Evolutionary conservation across 2,888 invertebrate species (phyloP).

Genomic region (Dorcus hopei): DNA sequence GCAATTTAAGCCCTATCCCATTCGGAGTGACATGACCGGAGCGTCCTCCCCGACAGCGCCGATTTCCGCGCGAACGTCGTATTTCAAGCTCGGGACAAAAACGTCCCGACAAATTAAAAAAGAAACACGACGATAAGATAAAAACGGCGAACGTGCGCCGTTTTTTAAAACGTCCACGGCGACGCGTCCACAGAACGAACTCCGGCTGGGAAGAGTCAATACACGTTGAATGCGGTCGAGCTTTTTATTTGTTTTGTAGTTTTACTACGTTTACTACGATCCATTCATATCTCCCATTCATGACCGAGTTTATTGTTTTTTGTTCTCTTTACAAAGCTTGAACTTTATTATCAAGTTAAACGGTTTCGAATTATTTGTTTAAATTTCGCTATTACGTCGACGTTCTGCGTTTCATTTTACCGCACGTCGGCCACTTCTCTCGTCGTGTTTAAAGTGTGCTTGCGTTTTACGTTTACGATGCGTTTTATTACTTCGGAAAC

Average conservation of each 20-base stretch:
- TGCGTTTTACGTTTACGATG: too few species aligned
- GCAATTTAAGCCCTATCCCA: slow-evolving; percentile 17
- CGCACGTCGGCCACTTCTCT: too few species aligned
- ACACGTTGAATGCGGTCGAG: slow-evolving; percentile 41
- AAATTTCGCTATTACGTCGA: slow-evolving; percentile 20
- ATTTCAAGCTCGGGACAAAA: slow-evolving; percentile 5
- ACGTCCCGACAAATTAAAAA: slow-evolving; percentile 8
- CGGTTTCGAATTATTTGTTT: slow-evolving; percentile 28
- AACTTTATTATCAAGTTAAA: slow-evolving; percentile 33
- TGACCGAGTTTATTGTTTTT: slow-evolving; percentile 31
- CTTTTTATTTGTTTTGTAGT: slow-evolving; percentile 51
- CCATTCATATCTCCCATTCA: slow-evolving; percentile 48
- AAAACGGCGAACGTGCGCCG: slow-evolving; percentile 12
- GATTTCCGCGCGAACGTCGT: background rate
- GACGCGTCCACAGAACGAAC: slow-evolving; percentile 7
- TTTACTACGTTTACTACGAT: slow-evolving; percentile 49
- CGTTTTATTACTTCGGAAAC: too few species aligned
- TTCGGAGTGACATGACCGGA: slow-evolving; percentile 9
- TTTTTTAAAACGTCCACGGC: background rate
- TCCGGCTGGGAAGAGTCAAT: slow-evolving; percentile 26
- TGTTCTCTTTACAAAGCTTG: slow-evolving; percentile 11
- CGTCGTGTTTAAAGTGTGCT: too few species aligned
- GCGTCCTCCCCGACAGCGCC: background rate
- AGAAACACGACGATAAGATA: slow-evolving; percentile 13
- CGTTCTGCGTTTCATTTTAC: too few species aligned